These are phyloP conservation scores for Paratilapia polleni DNA, from an alignment of 2,113 vertebrate species.

Conservation along the genomic window DNA sequence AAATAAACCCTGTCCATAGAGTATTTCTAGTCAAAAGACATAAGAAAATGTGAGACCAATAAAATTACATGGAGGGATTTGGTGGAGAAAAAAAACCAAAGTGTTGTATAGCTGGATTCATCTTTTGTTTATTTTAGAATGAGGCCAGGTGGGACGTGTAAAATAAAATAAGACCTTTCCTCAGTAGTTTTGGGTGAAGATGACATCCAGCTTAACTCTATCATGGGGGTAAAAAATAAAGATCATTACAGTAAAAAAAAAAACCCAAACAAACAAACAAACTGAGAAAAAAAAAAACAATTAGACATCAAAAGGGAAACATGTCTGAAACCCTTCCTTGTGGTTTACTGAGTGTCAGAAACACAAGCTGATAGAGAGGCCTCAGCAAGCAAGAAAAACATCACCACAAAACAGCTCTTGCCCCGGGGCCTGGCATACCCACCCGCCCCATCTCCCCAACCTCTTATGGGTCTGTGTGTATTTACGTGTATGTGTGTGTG, in stretches of 20 bases:
- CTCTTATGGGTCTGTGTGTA: slow-evolving; percentile 56
- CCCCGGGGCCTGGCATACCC: slow-evolving; percentile 62
- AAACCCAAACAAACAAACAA: no score
- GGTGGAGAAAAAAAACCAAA: background rate
- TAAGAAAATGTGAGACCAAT: slow-evolving; percentile 36
- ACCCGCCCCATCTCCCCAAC: slow-evolving; percentile 67
- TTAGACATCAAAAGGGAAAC: slow-evolving; percentile 38
- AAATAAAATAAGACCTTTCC: slow-evolving; percentile 37
- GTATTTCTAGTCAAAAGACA: slow-evolving; percentile 23
- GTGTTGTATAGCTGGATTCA: background rate
- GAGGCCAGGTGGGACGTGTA: slow-evolving; percentile 35
- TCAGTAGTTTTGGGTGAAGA: slow-evolving; percentile 16
- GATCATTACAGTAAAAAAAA: background rate
- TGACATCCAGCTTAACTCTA: slow-evolving; percentile 19
- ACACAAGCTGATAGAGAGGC: slow-evolving; percentile 59
- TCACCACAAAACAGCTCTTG: slow-evolving; percentile 66
- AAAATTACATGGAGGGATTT: slow-evolving; percentile 19
- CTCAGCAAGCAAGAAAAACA: slow-evolving; percentile 63
- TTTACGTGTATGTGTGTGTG: slow-evolving; percentile 32
- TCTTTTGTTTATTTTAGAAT: slow-evolving; percentile 24
- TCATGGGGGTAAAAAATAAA: background rate
- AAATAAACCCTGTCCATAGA: slow-evolving; percentile 36
- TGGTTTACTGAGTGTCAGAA: slow-evolving; percentile 63
- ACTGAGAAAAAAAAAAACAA: background rate
- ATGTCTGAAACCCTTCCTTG: slow-evolving; percentile 28